Conservation (phyloP, 2,888 invertebrate genomes). For the Hirtodrosophila confusa region DNA sequence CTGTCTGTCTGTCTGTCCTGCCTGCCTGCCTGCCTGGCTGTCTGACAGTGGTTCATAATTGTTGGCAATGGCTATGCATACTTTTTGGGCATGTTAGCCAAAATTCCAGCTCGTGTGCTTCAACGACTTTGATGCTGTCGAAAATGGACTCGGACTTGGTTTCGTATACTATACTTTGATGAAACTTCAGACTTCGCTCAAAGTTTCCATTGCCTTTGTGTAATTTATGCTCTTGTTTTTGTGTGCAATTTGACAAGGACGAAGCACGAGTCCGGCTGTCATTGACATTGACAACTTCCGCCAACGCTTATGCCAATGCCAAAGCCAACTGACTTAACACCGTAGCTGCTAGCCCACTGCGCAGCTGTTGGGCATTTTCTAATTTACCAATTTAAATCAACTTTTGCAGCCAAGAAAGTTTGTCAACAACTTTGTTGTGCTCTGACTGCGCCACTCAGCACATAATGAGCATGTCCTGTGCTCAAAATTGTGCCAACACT, state of each 20-base stretch:
- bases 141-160: slow-evolving; percentile 44
- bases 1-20: slow-evolving; percentile 4
- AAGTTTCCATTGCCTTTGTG: slow-evolving; percentile 55
- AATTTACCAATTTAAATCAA: slow-evolving; percentile 77
- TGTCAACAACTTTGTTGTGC: slow-evolving; percentile 39
- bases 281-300: slow-evolving; percentile 73
- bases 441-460: slow-evolving; percentile 43
- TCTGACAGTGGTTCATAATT: slow-evolving; percentile 64
- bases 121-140: slow-evolving; percentile 62
- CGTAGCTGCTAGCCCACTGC: slow-evolving; percentile 10
- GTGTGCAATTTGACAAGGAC: slow-evolving; percentile 38
- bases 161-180: slow-evolving; percentile 9
- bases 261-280: slow-evolving; percentile 29
- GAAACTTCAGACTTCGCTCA: slow-evolving; percentile 53
- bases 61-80: slow-evolving; percentile 46
- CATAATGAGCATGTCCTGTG: slow-evolving; percentile 68
- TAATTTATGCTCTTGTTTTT: slow-evolving; percentile 71
- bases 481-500: slow-evolving; percentile 66
- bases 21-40: slow-evolving; percentile 2
- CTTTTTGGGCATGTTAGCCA: slow-evolving; percentile 49
- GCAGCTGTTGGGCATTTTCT: slow-evolving; percentile 59
- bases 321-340: slow-evolving; percentile 46
- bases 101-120: slow-evolving; percentile 48
- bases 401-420: slow-evolving; percentile 53
- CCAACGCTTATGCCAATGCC: slow-evolving; percentile 16